phyloP scores from a whole-genome alignment of 2,888 invertebrate species.

The Harpalus rubripes region DNA sequence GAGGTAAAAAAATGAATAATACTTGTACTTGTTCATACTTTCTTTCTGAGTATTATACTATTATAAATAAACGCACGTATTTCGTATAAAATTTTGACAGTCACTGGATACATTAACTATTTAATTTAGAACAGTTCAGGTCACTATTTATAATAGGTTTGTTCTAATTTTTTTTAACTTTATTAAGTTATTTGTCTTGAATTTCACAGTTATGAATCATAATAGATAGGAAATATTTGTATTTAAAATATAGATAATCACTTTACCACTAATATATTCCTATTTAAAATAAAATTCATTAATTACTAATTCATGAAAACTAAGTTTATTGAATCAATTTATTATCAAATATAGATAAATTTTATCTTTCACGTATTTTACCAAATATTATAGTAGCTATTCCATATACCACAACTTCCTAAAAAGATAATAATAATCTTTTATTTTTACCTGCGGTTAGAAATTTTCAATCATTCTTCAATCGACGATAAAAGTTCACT shows the following conservation, averaged over 20 bases:
- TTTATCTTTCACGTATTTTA: background rate
- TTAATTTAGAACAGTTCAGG: background rate
- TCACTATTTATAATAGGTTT: background rate
- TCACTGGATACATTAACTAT: background rate
- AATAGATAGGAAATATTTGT: too few relatives aligned
- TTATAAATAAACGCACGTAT: background rate
- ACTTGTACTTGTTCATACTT: too few relatives aligned
- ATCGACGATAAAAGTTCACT: background rate
- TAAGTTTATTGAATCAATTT: too few relatives aligned
- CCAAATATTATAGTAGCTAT: slow-evolving; percentile 20
- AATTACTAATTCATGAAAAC: too few relatives aligned
- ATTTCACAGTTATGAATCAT: background rate
- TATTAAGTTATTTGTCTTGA: background rate
- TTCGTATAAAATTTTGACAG: background rate
- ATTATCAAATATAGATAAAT: slow-evolving; percentile 23
- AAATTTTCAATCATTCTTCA: slow-evolving; percentile 2
- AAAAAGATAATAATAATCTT: slow-evolving; percentile 1
- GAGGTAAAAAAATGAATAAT: too few relatives aligned
- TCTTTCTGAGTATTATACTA: too few relatives aligned
- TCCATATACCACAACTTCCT: slow-evolving; percentile 20
- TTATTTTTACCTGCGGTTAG: slow-evolving; percentile 16
- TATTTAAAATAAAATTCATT: too few relatives aligned
- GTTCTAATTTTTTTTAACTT: background rate
- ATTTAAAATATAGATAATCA: too few relatives aligned
- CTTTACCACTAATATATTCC: too few relatives aligned